Percentiles rank a stretch among this genome's conserved stretches.
These are phyloP conservation scores for Brachyptera risi DNA, from an alignment of 2,888 invertebrate genomes.

Conservation along the genomic window DNA sequence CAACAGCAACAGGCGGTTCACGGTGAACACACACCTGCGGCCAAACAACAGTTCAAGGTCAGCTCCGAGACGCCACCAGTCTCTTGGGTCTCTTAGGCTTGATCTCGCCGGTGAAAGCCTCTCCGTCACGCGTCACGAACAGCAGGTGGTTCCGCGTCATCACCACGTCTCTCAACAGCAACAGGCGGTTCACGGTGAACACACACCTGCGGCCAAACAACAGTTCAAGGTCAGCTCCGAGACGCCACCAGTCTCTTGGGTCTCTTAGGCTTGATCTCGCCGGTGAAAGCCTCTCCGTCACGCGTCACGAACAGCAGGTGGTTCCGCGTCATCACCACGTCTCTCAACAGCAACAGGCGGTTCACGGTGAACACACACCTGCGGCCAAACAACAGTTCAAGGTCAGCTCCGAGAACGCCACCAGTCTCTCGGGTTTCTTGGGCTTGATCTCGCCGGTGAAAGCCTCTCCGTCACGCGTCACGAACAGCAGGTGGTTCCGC, in stretches of 20 bases:
- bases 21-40: constrained; percentile 56
- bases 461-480: constrained; percentile 61
- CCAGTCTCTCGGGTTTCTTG: too few relatives aligned
- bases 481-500: constrained; percentile 56
- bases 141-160: constrained; percentile 57
- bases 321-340: constrained; percentile 55
- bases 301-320: constrained; percentile 59
- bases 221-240: background rate
- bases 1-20: constrained; percentile 55
- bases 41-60: background rate
- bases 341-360: constrained; percentile 54
- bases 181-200: constrained; percentile 57
- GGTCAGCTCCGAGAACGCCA: too few relatives aligned
- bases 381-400: background rate
- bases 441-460: too few relatives aligned
- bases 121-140: constrained; percentile 62
- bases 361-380: constrained; percentile 60
- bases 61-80: too few relatives aligned
- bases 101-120: too few relatives aligned
- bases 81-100: too few relatives aligned
- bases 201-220: constrained; percentile 48
- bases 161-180: constrained; percentile 54
- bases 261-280: too few relatives aligned
- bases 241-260: too few relatives aligned
- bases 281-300: constrained; percentile 65